Percentiles rank a stretch among this genome's conserved stretches.
These are phyloP conservation scores for Allolobophora icterica DNA, from an alignment of 2,888 invertebrate species.

Conservation along the genomic window DNA sequence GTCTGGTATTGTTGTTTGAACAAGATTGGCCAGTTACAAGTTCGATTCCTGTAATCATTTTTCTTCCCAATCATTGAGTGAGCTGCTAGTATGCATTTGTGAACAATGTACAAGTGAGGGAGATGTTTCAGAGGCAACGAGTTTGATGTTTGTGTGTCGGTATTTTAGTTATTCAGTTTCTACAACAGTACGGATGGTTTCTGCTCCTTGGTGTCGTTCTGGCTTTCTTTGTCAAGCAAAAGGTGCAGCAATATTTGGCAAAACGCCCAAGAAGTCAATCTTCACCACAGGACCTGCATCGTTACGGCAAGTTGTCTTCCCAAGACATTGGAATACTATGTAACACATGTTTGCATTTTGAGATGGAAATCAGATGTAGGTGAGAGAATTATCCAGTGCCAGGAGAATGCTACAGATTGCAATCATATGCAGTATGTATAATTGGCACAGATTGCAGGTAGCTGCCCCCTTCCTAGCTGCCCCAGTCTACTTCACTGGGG, in stretches of 20 bases:
- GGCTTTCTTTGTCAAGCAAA: slow-evolving; percentile 26
- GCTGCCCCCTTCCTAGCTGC: not conserved
- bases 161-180: slow-evolving; percentile 29
- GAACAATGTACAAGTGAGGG: not conserved
- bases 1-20: not conserved
- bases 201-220: slow-evolving; percentile 29
- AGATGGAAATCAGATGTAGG: not conserved
- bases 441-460: not conserved
- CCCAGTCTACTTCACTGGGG: not conserved
- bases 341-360: not conserved
- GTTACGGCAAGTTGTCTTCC: slow-evolving; percentile 8
- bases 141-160: slow-evolving; percentile 8
- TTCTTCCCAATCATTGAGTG: not conserved
- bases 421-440: not conserved
- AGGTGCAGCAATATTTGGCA: slow-evolving; percentile 35
- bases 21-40: too few relatives aligned
- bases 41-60: not conserved
- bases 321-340: not conserved
- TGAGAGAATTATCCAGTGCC: not conserved
- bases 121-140: not conserved
- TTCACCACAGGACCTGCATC: not conserved
- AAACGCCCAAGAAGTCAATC: not conserved
- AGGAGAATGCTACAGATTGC: not conserved
- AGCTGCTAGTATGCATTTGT: not conserved
- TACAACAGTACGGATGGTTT: slow-evolving; percentile 40